Evolutionary conservation across 2,113 vertebrate genomes (phyloP).

Genomic region (Cepphus grylle): DNA sequence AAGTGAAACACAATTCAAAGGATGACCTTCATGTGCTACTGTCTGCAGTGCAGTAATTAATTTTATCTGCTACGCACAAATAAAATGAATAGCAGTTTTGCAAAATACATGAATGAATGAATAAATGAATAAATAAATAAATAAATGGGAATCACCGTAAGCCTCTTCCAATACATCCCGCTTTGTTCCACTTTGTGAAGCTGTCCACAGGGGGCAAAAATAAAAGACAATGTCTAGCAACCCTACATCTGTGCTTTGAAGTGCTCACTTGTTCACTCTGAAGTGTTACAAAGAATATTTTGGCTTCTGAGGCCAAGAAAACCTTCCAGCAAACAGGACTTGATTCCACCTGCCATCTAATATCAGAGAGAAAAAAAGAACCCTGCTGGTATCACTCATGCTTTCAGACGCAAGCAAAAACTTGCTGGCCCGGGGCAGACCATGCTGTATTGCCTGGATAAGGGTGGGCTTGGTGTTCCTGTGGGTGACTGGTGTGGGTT

Average conservation of each 20-base stretch:
- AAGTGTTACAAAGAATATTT: conserved; percentile 52
- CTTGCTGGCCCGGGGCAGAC: not conserved
- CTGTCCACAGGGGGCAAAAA: not conserved
- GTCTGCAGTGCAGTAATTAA: conserved; percentile 64
- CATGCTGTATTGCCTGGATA: fast-evolving
- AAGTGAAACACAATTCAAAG: conserved; percentile 55
- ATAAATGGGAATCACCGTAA: not conserved
- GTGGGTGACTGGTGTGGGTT: not conserved
- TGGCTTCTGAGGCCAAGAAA: conserved; percentile 41
- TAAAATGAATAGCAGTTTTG: conserved; percentile 9
- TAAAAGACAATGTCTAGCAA: conserved; percentile 18
- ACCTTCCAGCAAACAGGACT: conserved; percentile 8
- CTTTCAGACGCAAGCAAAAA: not conserved
- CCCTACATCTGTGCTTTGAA: conserved; percentile 4
- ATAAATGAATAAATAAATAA: not conserved
- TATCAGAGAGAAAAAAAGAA: not conserved
- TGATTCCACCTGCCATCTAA: conserved; percentile 22
- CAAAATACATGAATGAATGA: not conserved
- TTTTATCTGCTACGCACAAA: conserved; percentile 49
- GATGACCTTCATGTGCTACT: conserved; percentile 61
- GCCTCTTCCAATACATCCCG: conserved; percentile 32
- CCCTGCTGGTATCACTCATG: not conserved
- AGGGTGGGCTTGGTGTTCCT: not conserved
- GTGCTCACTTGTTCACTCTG: not conserved
- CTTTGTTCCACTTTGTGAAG: conserved; percentile 35